A percentile compares a stretch with the other conserved stretches of the same genome.
Evolutionary conservation across 2,797 vertebrate genomes (phyloP).

Genomic region (Malurus splendens): DNA sequence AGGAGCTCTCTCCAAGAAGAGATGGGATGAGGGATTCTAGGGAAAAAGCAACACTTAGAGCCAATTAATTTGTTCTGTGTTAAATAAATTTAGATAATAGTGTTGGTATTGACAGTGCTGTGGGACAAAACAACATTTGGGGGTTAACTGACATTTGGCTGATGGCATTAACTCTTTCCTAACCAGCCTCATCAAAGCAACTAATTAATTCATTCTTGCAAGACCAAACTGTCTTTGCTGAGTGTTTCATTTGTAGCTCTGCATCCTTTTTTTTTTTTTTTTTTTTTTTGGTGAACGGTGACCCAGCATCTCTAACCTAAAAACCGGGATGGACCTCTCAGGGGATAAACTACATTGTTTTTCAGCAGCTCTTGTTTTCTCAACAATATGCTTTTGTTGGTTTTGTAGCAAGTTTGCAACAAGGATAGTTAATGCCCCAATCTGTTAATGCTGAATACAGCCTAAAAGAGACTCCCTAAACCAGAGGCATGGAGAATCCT

Average conservation of each 20-base stretch:
- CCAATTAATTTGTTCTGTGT: neutral
- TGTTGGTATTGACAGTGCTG: constrained; percentile 10
- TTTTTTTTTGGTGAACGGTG: neutral
- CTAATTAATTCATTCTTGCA: neutral
- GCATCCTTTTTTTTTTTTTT: neutral
- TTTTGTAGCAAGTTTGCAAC: neutral
- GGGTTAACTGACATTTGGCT: constrained; percentile 17
- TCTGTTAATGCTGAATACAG: neutral
- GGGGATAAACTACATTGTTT: neutral
- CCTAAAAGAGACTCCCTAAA: neutral
- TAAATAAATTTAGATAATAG: constrained; percentile 6
- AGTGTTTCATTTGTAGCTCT: constrained; percentile 18
- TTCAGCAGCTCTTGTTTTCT: neutral
- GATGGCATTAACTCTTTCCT: constrained; percentile 29
- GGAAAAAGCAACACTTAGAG: neutral
- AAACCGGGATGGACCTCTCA: neutral
- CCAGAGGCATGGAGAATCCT: neutral
- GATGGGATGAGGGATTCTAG: neutral
- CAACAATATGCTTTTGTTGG: neutral
- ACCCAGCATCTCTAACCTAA: neutral
- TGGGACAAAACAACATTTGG: constrained; percentile 25
- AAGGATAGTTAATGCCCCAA: neutral
- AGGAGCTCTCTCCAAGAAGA: neutral
- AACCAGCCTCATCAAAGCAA: neutral
- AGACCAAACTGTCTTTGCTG: neutral